Base-by-base conservation (phyloP, 2,888 invertebrate genomes). In the Alloplasta piceator region DNA sequence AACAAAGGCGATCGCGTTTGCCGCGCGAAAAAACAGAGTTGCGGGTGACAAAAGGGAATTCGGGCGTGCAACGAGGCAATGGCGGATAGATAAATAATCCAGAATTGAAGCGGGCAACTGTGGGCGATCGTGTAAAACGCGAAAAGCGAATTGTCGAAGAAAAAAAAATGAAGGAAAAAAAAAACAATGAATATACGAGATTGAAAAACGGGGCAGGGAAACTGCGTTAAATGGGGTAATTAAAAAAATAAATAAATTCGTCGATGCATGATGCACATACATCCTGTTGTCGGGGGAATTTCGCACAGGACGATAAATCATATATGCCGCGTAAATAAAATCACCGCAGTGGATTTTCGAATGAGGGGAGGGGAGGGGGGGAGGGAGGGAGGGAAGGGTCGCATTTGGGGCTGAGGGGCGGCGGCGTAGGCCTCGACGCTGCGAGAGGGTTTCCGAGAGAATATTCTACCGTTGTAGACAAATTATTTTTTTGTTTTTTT, bases 321-420 rank as follows among this genome's bases (percentile, higher is more conserved):
- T 46, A 43, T 9, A 43, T n/a, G 12, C n/a, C 36, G 70, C 74
- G 78, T 60, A 75, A 82, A 82, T 82, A 82, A 82, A 82, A 78
- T 78, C 66, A 82, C 81, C 67, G 70, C 52, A 43, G 26, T 26
- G 68, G 50, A 77, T 68, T 76, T 76, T 70, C 66, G 43, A 67
- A 5, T 50, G 50, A 7, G 10, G 26, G 46, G 55, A 70, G 9
- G 5, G 36, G 52, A 60, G 7, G 36, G 14, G 26, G 58, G 4
- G 50, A 9, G n/a, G n/a, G n/a, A n/a, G n/a, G n/a, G n/a, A n/a
- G n/a, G n/a, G n/a, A n/a, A n/a, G 60, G 26, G 71, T 52, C 41
- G 61, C 41, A 61, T 52, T 64, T 52, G 73, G 48, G 36, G 38
- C 26, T 26, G 55, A 38, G 63, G 10, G 41, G 26, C 46, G 63